Evolutionary conservation across 1,140 invertebrate species (phyloP).

Genomic region (Drosophila lacertosa): DNA sequence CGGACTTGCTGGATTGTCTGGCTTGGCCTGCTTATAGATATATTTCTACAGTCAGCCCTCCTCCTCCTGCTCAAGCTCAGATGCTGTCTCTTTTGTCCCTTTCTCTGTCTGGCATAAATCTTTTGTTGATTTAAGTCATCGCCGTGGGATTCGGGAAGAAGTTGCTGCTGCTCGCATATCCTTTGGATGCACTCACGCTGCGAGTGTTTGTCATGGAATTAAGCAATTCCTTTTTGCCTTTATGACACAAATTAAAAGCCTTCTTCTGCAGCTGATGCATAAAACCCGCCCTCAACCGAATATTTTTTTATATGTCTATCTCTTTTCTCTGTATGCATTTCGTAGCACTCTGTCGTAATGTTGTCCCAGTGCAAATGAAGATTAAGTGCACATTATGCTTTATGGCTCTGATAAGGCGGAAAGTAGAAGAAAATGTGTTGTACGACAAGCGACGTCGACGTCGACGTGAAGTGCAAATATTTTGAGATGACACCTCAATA

Average conservation of each 20-base stretch:
- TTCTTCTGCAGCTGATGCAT: conserved; percentile 47
- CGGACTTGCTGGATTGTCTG: conserved; percentile 64
- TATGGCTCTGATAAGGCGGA: conserved; percentile 43
- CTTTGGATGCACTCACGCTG: conserved; percentile 16
- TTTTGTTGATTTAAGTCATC: conserved; percentile 78
- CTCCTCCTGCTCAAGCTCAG: no score
- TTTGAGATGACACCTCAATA: conserved; percentile 16
- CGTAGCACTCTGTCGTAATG: conserved; percentile 10
- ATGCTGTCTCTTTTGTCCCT: no score
- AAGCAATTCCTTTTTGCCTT: conserved; percentile 72
- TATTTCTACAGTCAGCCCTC: conserved; percentile 28
- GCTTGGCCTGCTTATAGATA: conserved; percentile 20
- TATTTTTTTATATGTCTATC: not conserved
- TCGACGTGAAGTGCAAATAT: conserved; percentile 1
- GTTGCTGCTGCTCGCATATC: conserved; percentile 1
- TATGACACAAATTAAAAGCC: conserved; percentile 72
- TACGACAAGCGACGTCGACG: no score
- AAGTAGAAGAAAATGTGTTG: conserved; percentile 23
- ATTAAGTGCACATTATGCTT: conserved; percentile 51
- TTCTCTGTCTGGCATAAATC: conserved; percentile 63
- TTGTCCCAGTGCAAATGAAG: conserved; percentile 46
- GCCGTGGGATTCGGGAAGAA: conserved; percentile 22
- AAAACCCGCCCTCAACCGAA: not conserved
- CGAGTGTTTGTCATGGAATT: conserved; percentile 71
- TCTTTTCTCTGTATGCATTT: not conserved